Evolutionary conservation across 1,140 invertebrate species (phyloP).

Genomic region (Ceratoteleas bidentatus): DNA sequence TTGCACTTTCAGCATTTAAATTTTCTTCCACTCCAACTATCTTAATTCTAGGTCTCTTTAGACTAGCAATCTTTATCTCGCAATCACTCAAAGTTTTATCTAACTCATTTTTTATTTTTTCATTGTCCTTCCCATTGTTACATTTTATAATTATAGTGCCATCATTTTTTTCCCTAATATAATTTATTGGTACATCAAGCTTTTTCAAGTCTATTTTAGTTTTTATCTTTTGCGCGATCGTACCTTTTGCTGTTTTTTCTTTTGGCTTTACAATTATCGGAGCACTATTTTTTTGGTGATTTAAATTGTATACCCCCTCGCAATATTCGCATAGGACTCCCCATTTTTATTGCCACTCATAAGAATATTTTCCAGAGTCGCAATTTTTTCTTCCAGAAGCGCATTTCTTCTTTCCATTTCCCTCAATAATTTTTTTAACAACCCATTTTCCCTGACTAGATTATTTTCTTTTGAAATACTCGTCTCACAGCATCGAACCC

Average conservation of each 20-base stretch:
- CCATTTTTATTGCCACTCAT: slow-evolving; percentile 3
- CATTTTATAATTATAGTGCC: slow-evolving; percentile 3
- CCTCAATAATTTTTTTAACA: neutral
- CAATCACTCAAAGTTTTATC: slow-evolving; percentile 3
- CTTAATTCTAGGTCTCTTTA: slow-evolving; percentile 3
- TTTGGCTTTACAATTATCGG: slow-evolving; percentile 6
- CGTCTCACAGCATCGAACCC: neutral
- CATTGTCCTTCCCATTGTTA: neutral
- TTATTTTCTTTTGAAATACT: neutral
- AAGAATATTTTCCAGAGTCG: neutral
- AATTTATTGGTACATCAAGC: neutral
- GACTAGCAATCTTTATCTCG: neutral
- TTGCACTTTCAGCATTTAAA: neutral
- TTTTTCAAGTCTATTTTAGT: neutral
- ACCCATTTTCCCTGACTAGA: slow-evolving; percentile 4
- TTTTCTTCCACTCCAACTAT: slow-evolving; percentile 7
- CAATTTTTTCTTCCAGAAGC: slow-evolving; percentile 2
- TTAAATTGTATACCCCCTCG: neutral
- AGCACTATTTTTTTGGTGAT: neutral
- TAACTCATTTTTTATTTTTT: neutral
- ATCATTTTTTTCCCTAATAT: slow-evolving; percentile 11
- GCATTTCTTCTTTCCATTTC: neutral
- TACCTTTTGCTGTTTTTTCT: neutral
- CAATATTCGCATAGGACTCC: slow-evolving; percentile 2
- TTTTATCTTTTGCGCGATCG: slow-evolving; percentile 1